A percentile compares a stretch with the other conserved stretches of the same genome.
Evolutionary conservation across 1,140 invertebrate species (phyloP).

Genomic region (Yoshiicerus persimilis): DNA sequence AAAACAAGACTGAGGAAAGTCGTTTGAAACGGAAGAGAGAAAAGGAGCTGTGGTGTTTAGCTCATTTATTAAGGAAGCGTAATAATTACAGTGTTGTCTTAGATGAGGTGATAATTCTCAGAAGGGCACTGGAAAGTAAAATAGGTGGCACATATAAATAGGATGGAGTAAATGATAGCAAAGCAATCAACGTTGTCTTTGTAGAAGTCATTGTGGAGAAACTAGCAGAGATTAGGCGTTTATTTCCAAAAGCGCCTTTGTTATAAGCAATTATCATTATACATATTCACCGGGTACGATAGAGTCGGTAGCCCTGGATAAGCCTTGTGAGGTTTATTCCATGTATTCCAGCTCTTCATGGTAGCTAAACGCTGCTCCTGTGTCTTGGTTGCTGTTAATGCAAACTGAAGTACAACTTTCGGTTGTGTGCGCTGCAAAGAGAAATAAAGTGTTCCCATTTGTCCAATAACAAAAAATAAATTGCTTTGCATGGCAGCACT

Average conservation of each 20-base stretch:
- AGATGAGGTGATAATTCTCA: neutral
- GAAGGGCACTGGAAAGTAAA: neutral
- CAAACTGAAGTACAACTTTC: neutral
- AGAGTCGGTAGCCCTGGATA: neutral
- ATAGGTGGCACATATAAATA: neutral
- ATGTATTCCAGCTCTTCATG: neutral
- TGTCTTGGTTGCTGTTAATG: neutral
- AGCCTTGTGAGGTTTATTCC: too few species aligned
- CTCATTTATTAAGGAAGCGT: neutral
- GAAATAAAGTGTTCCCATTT: constrained; percentile 32
- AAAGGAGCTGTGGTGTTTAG: neutral
- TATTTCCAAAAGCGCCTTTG: neutral
- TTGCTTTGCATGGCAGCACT: constrained; percentile 32
- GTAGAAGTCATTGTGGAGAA: constrained; percentile 29
- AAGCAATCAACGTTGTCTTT: neutral
- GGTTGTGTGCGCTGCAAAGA: neutral
- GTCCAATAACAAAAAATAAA: constrained; percentile 38
- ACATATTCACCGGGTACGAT: neutral
- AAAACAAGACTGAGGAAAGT: neutral
- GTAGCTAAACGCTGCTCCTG: too few species aligned
- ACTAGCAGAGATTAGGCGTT: constrained; percentile 30
- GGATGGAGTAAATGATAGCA: neutral
- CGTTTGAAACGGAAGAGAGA: neutral
- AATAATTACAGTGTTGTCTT: neutral
- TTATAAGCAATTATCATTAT: neutral